A percentile compares a stretch with the other conserved stretches of the same genome.
phyloP scores from a whole-genome alignment of 2,113 vertebrate species.

The Fukomys damarensis region DNA sequence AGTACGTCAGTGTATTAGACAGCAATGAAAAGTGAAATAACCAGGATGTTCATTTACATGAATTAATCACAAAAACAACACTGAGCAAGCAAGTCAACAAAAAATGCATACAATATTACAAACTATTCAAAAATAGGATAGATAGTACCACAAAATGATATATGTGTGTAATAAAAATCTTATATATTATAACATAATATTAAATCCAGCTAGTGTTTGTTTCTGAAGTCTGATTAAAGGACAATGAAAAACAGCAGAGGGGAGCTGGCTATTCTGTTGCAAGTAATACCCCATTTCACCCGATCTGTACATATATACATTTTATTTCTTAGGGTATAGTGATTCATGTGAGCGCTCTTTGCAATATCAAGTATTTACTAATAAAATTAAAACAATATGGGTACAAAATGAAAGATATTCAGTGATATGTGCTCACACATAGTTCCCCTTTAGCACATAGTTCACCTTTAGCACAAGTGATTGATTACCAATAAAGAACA shows the following conservation, averaged over 20 bases:
- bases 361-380: too few species aligned
- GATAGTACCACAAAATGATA: not conserved
- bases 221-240: too few species aligned
- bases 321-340: not conserved
- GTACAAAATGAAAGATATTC: not conserved
- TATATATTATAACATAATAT: not conserved
- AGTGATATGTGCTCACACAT: too few species aligned
- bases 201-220: not conserved
- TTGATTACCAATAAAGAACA: too few species aligned
- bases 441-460: too few species aligned
- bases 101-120: not conserved
- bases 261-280: rapidly evolving
- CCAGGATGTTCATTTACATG: not conserved
- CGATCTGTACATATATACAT: not conserved
- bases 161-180: not conserved
- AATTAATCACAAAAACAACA: not conserved
- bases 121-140: not conserved
- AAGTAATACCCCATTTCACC: not conserved
- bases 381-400: not conserved
- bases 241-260: not conserved
- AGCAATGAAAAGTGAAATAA: not conserved
- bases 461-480: too few species aligned
- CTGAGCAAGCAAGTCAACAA: not conserved
- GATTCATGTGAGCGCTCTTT: not conserved
- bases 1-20: not conserved